A percentile compares a stretch with the other conserved stretches of the same genome.
Evolutionary conservation across 2,888 invertebrate species (phyloP).

Genomic region (Lacanobia wlatinum): DNA sequence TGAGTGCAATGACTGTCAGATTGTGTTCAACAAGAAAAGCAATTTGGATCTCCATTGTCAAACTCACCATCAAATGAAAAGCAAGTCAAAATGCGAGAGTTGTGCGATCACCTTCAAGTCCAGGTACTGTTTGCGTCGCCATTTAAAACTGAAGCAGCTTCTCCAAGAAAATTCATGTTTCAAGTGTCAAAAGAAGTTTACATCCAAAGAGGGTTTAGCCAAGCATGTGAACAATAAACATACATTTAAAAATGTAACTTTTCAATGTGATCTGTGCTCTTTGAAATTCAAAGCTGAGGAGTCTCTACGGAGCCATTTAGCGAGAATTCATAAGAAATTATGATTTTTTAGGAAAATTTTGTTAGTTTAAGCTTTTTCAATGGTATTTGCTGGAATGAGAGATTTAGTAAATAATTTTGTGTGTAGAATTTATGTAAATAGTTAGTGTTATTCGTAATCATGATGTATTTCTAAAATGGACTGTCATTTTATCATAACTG

Average conservation of each 20-base stretch:
- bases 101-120: conserved; percentile 88
- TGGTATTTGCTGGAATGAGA: not conserved
- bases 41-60: conserved; percentile 84
- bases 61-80: conserved; percentile 81
- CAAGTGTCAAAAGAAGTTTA: conserved; percentile 86
- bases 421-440: conserved; percentile 42
- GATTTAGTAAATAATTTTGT: conserved; percentile 6
- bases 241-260: conserved; percentile 81
- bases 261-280: conserved; percentile 83
- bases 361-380: conserved; percentile 28
- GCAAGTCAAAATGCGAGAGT: conserved; percentile 84
- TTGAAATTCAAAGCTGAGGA: conserved; percentile 85
- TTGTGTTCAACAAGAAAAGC: conserved; percentile 82
- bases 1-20: conserved; percentile 85
- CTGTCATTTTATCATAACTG: not conserved
- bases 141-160: conserved; percentile 83
- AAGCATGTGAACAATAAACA: conserved; percentile 86
- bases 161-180: conserved; percentile 84
- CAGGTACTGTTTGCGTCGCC: conserved; percentile 84
- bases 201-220: conserved; percentile 77
- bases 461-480: conserved; percentile 6
- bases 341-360: conserved; percentile 72
- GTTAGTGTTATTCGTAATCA: conserved; percentile 8
- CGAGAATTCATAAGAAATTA: conserved; percentile 85
- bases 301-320: conserved; percentile 81